Conservation (phyloP, 2,797 vertebrate genomes). For the Forpus xanthops region DNA sequence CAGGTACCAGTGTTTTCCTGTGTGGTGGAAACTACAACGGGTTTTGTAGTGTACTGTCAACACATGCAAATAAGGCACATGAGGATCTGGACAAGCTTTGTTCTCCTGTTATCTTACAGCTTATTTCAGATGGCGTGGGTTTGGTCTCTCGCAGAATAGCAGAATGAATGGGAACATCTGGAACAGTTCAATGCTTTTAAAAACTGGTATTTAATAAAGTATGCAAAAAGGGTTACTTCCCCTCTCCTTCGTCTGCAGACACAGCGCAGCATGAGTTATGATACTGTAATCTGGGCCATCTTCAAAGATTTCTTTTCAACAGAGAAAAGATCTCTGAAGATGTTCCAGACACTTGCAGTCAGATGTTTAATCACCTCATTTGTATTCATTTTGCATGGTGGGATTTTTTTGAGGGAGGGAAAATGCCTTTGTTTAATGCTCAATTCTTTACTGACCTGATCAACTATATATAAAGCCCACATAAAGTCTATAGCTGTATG, state of each 20-base stretch:
- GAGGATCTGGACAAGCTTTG: background rate
- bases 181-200: background rate
- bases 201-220: background rate
- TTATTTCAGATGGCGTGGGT: background rate
- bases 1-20: background rate
- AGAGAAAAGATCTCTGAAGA: background rate
- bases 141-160: background rate
- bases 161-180: background rate
- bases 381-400: background rate
- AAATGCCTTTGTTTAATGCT: background rate
- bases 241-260: background rate
- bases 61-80: background rate
- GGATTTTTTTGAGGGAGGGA: background rate
- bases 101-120: background rate
- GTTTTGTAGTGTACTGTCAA: background rate
- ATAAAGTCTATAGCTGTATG: background rate
- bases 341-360: background rate
- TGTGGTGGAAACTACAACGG: background rate
- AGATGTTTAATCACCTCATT: background rate
- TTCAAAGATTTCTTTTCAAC: background rate
- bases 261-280: background rate
- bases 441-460: background rate
- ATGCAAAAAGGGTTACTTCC: background rate
- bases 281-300: background rate
- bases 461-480: background rate